Conservation (phyloP, 1,140 invertebrate species). For the Ceratitis capitata region DNA sequence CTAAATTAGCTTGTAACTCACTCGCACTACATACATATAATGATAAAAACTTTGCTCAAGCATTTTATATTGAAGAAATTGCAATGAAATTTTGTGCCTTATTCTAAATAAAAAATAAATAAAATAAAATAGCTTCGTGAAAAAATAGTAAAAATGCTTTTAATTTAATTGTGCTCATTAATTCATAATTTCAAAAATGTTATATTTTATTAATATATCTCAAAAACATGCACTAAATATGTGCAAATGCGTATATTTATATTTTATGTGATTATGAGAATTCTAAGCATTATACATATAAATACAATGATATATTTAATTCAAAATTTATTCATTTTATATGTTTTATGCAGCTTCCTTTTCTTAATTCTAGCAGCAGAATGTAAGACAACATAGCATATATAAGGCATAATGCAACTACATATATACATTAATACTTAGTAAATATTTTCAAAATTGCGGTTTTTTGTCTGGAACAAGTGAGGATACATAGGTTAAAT, state of each 20-base stretch:
- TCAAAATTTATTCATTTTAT: no score
- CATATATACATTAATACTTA: not conserved
- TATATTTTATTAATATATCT: not conserved
- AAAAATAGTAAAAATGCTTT: not conserved
- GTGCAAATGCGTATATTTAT: not conserved
- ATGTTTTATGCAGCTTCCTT: no score
- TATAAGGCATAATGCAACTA: not conserved
- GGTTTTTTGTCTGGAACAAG: not conserved
- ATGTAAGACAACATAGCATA: not conserved
- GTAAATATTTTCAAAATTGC: no score
- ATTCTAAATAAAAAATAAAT: not conserved
- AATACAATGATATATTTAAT: no score
- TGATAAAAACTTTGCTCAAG: not conserved
- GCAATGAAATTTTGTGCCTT: slow-evolving; percentile 30
- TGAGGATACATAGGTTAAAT: no score
- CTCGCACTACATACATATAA: not conserved
- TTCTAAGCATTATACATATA: not conserved
- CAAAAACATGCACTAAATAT: not conserved
- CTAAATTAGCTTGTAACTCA: not conserved
- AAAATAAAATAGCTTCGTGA: not conserved
- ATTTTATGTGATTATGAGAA: not conserved
- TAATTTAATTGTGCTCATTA: not conserved
- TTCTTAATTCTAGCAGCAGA: not conserved
- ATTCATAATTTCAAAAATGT: not conserved
- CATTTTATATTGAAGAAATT: not conserved